Conservation (phyloP, 2,113 vertebrate genomes). For the Calonectris borealis region DNA sequence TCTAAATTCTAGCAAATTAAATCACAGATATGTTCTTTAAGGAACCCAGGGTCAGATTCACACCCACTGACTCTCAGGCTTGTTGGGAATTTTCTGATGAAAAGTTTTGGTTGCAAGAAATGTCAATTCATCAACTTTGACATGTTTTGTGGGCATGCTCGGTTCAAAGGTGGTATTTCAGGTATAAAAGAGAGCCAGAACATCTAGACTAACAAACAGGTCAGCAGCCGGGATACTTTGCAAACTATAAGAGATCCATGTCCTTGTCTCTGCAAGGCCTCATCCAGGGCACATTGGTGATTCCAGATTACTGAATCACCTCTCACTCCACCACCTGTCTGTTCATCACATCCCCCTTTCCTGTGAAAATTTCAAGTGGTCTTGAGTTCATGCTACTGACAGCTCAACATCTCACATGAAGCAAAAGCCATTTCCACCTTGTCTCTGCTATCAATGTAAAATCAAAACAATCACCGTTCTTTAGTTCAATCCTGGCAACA, state of each 20-base stretch:
- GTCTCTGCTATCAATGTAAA: not conserved
- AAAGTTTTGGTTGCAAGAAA: not conserved
- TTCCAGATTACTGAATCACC: not conserved
- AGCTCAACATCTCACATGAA: not conserved
- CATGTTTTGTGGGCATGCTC: not conserved
- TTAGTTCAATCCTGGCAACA: not conserved
- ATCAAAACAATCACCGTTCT: not conserved
- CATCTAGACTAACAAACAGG: not conserved
- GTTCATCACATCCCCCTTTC: not conserved
- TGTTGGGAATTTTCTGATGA: not conserved
- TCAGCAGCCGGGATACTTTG: not conserved
- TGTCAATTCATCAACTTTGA: not conserved
- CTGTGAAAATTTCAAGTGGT: not conserved
- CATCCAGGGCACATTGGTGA: not conserved
- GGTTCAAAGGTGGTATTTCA: not conserved
- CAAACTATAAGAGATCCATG: not conserved
- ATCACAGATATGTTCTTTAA: not conserved
- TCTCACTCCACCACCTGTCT: not conserved
- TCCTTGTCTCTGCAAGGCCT: not conserved
- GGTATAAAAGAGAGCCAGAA: not conserved
- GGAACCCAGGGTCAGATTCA: not conserved
- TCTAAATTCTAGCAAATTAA: constrained; percentile 6
- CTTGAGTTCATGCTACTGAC: not conserved
- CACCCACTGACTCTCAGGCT: not conserved
- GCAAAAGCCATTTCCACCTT: not conserved